Base-by-base conservation (phyloP, 1,140 invertebrate genomes). In the Caenorhabditis briggsae region DNA sequence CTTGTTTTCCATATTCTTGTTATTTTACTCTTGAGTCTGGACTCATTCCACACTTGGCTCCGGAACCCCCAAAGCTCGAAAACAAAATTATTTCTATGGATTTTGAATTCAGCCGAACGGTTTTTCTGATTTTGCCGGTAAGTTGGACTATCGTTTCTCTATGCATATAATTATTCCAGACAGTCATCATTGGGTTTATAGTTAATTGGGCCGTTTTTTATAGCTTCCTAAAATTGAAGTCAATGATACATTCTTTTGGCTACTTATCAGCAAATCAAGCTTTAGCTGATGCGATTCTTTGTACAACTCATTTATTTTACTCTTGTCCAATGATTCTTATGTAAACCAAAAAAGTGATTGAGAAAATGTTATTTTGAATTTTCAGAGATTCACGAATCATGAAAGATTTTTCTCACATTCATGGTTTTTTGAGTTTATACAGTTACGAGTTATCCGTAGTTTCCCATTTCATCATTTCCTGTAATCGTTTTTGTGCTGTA, bases 241-340 rank as follows among this genome's bases (percentile, higher is more conserved):
- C 33, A n/a, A 25, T 70, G 6, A 43, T 46, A 43, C 20, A 70
- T 14, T 46, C 33, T 5, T 70, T 70, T 46, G 64, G 64, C 8
- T 70, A 70, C 64, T 18, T 70, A 18, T 70, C 64, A 18, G 64
- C 64, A 5, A 70, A 70, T 46, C 64, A 70, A 70, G 64, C 64
- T 0, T 46, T 70, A 0, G 33, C 64, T 5, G 64, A 70, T 46
- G 64, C 64, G 3, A 25, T 70, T 8, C 41, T 43, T 43, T 70
- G 11, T 18, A 43, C 33, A 1, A 43, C 18, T 5, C n/a, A 16
- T 18, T 8, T 70, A 43, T 18, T 70, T 0, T 70, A 70, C 41
- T 70, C n/a, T 18, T 70, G 64, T 18, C 41, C 41, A 5, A 70
- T 70, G 64, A 41, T 43, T 18, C 43, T 70, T 18, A 16, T 70